Conservation (phyloP, 2,113 vertebrate species). For the Puntigrus tetrazona region DNA sequence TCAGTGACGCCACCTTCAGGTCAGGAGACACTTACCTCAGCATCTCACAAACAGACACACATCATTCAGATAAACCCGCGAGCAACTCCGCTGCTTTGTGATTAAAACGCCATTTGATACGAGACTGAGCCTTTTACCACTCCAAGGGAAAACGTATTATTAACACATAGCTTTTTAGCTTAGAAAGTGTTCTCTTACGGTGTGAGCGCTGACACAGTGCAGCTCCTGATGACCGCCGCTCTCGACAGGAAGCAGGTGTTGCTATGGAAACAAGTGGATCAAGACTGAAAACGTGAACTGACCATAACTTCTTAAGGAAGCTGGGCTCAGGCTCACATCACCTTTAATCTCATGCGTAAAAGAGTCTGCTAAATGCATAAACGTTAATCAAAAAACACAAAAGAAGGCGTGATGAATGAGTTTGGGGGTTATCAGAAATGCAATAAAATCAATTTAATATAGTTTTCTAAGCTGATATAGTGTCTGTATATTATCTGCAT, state of each 20-base stretch:
- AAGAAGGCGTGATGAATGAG: too few species aligned
- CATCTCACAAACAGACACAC: background rate
- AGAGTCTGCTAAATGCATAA: too few species aligned
- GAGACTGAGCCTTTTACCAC: background rate
- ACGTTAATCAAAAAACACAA: too few species aligned
- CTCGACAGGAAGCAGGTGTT: constrained; percentile 55
- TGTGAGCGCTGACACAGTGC: constrained; percentile 58
- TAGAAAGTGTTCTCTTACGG: constrained; percentile 48
- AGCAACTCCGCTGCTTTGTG: background rate
- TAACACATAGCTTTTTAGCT: background rate
- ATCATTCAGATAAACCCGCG: background rate
- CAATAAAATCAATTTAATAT: too few species aligned
- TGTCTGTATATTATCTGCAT: too few species aligned
- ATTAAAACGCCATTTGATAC: background rate
- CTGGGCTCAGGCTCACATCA: background rate
- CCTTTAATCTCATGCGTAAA: background rate
- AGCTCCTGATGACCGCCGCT: constrained; percentile 56
- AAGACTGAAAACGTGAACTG: too few species aligned
- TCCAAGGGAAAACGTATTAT: background rate
- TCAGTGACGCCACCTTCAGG: constrained; percentile 61
- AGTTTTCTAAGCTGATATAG: too few species aligned
- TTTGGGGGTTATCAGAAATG: too few species aligned
- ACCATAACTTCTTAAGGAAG: background rate
- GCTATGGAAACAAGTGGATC: constrained; percentile 43
- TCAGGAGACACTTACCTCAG: constrained; percentile 19